Conservation (phyloP, 2,113 vertebrate species). For the Microcebus murinus region DNA sequence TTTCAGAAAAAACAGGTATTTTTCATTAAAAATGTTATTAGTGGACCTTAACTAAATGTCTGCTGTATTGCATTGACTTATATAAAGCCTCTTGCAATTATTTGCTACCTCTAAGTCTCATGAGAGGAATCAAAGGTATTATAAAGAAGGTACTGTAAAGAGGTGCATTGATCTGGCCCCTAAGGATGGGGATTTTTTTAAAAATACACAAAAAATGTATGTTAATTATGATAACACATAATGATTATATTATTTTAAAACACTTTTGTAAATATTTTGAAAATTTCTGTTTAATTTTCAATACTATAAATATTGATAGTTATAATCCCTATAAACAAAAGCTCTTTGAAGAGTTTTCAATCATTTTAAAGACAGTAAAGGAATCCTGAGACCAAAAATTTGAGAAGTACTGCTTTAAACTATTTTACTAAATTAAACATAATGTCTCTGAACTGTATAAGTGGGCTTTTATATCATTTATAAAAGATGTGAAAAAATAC, state of each 20-base stretch:
- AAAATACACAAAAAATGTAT: neutral
- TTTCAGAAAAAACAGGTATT: neutral
- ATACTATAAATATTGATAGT: neutral
- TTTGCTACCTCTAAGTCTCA: neutral
- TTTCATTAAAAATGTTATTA: neutral
- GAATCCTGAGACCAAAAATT: neutral
- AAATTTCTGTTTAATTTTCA: constrained; percentile 43
- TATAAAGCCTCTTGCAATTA: neutral
- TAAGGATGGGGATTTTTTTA: neutral
- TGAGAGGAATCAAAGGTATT: neutral
- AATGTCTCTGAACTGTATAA: neutral
- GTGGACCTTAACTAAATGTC: neutral
- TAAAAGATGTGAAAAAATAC: neutral
- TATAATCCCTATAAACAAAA: neutral
- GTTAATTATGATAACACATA: neutral
- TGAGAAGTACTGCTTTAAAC: neutral
- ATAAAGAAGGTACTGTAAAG: neutral
- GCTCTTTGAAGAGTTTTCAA: neutral
- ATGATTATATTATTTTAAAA: neutral
- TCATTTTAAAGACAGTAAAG: neutral
- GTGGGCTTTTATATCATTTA: neutral
- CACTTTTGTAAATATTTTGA: neutral
- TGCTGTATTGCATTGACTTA: neutral
- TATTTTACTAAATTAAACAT: constrained; percentile 8
- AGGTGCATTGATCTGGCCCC: neutral